Evolutionary conservation across 2,113 vertebrate genomes (phyloP), one percentile per base, ranked within the genome.

Genomic region (Cyprinus carpio): DNA sequence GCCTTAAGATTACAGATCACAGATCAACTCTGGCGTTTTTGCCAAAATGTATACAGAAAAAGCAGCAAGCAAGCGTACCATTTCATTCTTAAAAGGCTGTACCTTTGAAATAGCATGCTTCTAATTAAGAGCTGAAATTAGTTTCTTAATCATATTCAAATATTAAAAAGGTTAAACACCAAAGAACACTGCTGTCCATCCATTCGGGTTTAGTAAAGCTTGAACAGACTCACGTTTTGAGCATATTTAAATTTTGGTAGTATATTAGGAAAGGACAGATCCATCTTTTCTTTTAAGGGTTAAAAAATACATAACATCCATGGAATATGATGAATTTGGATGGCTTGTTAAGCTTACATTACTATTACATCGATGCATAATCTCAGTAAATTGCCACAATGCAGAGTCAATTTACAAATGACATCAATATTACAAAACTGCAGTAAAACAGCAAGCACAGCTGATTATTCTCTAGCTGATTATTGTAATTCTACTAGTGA

Each of bases 121-220:
- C 5, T 58, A 31, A 56, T 72, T 56, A 71, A 49, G 18, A 20
- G 29, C 64, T 56, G 65, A 72, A 82, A 82, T 82, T 37, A 56
- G 18, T 82, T 82, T 72, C 43, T 72, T 72, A 82, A 82, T 72
- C 64, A 72, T 72, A 72, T 83, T 71, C 49, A 37, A 37, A 83
- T 83, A 72, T 83, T 56, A 72, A 83, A 82, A 83, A 40, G 49
- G 64, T 83, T 31, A 83, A 27, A 82, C 25, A n/a, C 25, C 27
- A 69, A 67, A 34, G 80, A 37, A 58, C 65, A 83, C 49, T 27
- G 49, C 23, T 4, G 20, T 20, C 76, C 67, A 54, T 56, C 72
- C 49, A 83, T 56, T 31, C 56, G 49, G 62, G 43, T 69, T 81
- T 51, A 81, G 40, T n/a, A 67, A 54, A 72, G 49, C 67, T 18